Evolutionary conservation across 2,113 vertebrate species (phyloP).

Genomic region (Melanerpes aurifrons): DNA sequence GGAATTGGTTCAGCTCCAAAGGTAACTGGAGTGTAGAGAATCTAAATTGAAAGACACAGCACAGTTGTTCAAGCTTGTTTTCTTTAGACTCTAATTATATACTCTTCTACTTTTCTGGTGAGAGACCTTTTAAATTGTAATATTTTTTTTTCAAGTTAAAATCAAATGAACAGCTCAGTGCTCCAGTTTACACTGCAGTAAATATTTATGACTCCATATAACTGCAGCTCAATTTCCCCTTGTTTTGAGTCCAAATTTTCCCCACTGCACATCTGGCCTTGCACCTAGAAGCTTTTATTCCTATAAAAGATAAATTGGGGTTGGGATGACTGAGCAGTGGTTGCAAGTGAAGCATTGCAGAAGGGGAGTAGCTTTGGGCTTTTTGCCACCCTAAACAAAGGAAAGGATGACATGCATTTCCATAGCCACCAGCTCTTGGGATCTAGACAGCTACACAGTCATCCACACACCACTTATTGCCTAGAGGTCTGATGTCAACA

Average conservation of each 20-base stretch:
- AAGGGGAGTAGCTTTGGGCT: not conserved
- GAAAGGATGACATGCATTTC: not conserved
- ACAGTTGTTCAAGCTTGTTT: conserved; percentile 49
- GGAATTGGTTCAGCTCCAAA: conserved; percentile 34
- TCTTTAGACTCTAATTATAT: conserved; percentile 48
- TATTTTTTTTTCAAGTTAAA: not conserved
- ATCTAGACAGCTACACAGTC: not conserved
- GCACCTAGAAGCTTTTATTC: conserved; percentile 51
- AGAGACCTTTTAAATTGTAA: conserved; percentile 38
- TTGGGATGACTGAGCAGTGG: conserved; percentile 11
- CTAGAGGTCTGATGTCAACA: not conserved
- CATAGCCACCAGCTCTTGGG: not conserved
- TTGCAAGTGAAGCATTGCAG: not conserved
- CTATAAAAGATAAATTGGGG: conserved; percentile 26
- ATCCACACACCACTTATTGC: fast-evolving
- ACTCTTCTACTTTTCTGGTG: conserved; percentile 44
- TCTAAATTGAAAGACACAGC: conserved; percentile 32
- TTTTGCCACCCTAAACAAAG: conserved; percentile 17
- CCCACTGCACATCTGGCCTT: conserved; percentile 53
- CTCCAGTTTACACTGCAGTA: conserved; percentile 47
- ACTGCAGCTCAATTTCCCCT: conserved; percentile 61
- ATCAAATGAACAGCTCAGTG: conserved; percentile 14
- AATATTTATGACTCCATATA: conserved; percentile 64
- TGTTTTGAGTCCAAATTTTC: conserved; percentile 42
- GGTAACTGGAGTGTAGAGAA: not conserved